Base-by-base conservation (phyloP, 2,113 vertebrate species). In the Zosterops pallidus region DNA sequence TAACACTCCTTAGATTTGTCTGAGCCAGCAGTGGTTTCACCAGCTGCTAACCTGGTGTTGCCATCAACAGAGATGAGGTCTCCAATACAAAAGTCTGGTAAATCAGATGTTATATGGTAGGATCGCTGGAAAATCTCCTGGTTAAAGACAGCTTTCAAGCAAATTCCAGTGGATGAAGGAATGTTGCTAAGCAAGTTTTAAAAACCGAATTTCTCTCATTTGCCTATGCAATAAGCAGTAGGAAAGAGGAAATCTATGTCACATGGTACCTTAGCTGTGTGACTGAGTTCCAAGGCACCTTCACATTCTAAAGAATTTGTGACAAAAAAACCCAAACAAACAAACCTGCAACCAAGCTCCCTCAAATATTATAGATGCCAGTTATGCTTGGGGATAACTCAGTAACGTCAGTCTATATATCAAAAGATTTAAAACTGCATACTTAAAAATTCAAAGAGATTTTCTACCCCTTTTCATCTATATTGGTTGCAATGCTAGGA, bases 1-100 rank as follows among this genome's bases (percentile, higher is more conserved):
- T 21, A 19, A 2, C 5, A 10, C 57, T 74, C 22, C 13, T 4
- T 33, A 0, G 7, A 24, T 70, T 25, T 39, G 4, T n/a, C n/a
- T 37, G 19, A 14, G 26, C 5, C 46, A 37, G 25, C 6, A 11
- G 8, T 31, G 9, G 9, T 31, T 68, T 29, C 16, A 37, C 9
- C 13, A 5, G 9, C 9, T 23, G 9, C n/a, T 29, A 63, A 22
- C 8, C 5, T 6, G 6, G 6, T 29, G 24, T 9, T 76, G 65
- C 15, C 26, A 5, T 24, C 16, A 22, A 12, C 18, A 25, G 7
- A 25, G 42, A 9, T 9, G 24, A 29, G 15, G 15, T 44, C 19
- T 64, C 39, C 53, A 14, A 44, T 6, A 4, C 31, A 12, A 12
- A 49, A 37, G 2, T 60, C 23, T 37, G 29, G 0, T 10, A 33